Evolutionary conservation across 2,797 vertebrate species (phyloP), one percentile per base, ranked within the genome.

Genomic region (Etheostoma perlongum): DNA sequence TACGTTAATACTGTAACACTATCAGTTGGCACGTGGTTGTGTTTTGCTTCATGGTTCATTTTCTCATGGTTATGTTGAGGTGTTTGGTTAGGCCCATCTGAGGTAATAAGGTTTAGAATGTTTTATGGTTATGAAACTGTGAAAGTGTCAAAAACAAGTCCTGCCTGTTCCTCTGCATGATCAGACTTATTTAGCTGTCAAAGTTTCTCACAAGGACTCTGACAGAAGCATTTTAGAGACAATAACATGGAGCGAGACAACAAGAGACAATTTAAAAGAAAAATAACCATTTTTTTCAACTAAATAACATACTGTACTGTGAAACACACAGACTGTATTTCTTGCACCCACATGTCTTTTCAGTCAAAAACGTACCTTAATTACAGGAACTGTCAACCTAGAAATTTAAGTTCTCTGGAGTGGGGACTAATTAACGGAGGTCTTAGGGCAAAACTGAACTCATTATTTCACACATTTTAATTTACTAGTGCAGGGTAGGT

Each of bases 81-180:
- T 11, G 27, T 51, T 49, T 18, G 19, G 7, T 53, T 42, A 0
- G 30, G 4, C 21, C 33, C n/a, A 21, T 46, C 63, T 9, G 51
- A 69, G 36, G 58, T 19, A 0, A 9, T 6, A 18, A 5, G 4
- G 12, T 36, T 53, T 30, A 21, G 14, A 51, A 46, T 44, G 36
- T 81, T 72, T 66, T 4, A n/a, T 47, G 18, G 16, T 59, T 54
- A 11, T 49, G 47, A 79, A 48, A 6, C 0, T 1, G 11, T 2
- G 8, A 54, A 61, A 42, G 60, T 27, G 33, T 25, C 11, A 30
- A 49, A 80, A 87, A 84, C 83, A 36, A 75, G 85, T 81, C 44
- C 10, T 67, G 36, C 83, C 75, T 62, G 82, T 90, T 81, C 13
- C 5, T 51, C 55, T 58, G 67, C 52, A 13, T 55, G 33, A 52